Evolutionary conservation across 1,140 invertebrate genomes (phyloP).

Genomic region (Lordiphosa mommai): DNA sequence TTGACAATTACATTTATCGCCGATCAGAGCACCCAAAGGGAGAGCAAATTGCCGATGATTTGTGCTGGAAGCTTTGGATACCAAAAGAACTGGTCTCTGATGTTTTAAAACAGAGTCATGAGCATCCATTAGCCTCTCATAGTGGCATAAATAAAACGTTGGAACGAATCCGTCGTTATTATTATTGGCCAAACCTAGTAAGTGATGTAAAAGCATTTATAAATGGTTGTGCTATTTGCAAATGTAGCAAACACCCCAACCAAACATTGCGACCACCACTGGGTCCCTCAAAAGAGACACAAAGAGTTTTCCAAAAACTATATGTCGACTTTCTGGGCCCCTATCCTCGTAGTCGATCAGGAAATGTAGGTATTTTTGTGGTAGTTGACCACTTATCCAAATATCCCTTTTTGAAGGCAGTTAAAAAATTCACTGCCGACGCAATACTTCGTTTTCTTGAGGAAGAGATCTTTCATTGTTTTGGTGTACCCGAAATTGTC

Average conservation of each 20-base stretch:
- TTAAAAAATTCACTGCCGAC: too few relatives aligned
- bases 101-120: too few relatives aligned
- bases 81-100: too few relatives aligned
- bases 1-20: background rate
- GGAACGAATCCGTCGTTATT: background rate
- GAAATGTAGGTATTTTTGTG: constrained; percentile 5
- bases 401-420: too few relatives aligned
- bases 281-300: too few relatives aligned
- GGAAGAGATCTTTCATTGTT: background rate
- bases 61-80: too few relatives aligned
- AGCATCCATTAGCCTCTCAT: too few relatives aligned
- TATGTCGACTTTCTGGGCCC: constrained; percentile 3
- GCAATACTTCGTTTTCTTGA: background rate
- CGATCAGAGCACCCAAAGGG: background rate
- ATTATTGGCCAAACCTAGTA: background rate
- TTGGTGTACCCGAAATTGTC: background rate
- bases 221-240: background rate
- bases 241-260: too few relatives aligned
- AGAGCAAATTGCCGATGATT: background rate
- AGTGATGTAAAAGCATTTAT: background rate
- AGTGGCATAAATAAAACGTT: constrained; percentile 4
- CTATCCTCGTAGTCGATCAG: background rate
- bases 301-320: too few relatives aligned
- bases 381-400: too few relatives aligned
- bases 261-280: too few relatives aligned